phyloP scores from a whole-genome alignment of 2,113 vertebrate genomes.

The Aegypius monachus region DNA sequence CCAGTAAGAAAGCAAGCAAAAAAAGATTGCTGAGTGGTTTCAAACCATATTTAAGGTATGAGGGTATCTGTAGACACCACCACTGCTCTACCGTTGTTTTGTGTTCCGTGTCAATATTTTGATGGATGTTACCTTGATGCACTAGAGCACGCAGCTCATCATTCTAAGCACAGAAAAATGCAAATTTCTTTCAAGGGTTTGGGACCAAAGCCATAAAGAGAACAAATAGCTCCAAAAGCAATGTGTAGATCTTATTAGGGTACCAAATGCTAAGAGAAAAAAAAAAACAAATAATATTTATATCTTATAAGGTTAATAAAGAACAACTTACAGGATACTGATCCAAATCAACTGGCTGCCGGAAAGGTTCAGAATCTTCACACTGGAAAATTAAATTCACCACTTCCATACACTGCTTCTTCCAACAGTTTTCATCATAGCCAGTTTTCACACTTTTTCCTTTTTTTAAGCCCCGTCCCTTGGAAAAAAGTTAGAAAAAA shows the following conservation, averaged over 20 bases:
- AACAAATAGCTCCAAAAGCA: not conserved
- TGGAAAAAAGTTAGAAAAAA: not conserved
- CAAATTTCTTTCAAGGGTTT: not conserved
- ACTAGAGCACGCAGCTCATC: not conserved
- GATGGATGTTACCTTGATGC: not conserved
- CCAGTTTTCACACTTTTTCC: slow-evolving; percentile 16
- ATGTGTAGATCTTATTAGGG: not conserved
- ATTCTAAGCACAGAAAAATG: not conserved
- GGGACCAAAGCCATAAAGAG: not conserved
- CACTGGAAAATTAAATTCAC: slow-evolving; percentile 90
- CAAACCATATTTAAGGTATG: not conserved
- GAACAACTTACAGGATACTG: slow-evolving; percentile 86
- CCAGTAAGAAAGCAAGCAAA: not conserved
- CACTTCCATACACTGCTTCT: slow-evolving; percentile 86
- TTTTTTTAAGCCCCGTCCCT: slow-evolving; percentile 63
- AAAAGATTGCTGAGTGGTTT: not conserved
- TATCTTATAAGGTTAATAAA: not conserved
- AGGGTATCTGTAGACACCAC: not conserved
- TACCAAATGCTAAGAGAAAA: not conserved
- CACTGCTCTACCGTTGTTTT: not conserved
- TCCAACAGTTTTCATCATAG: slow-evolving; percentile 86
- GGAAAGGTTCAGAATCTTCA: slow-evolving; percentile 95
- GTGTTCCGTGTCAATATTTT: not conserved
- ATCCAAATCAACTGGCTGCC: slow-evolving; percentile 88
- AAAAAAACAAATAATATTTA: not conserved